Percentiles rank a stretch among this genome's conserved stretches.
Conservation (phyloP, 2,113 vertebrate species). For the Patagioenas fasciata region DNA sequence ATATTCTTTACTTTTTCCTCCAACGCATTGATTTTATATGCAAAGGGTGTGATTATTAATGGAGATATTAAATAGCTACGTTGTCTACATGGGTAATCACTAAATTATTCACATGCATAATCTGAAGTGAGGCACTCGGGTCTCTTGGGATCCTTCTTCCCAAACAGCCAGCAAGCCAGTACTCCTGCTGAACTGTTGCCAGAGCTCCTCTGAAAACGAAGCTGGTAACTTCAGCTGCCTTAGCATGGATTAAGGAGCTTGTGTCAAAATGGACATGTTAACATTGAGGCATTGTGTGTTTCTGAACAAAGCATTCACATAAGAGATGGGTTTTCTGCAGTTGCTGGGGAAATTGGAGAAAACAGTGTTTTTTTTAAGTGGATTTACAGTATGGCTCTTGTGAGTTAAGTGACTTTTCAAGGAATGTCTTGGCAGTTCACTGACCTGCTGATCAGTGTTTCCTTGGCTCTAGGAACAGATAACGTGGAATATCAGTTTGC, state of each 20-base stretch:
- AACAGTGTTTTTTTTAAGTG: not conserved
- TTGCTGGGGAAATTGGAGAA: not conserved
- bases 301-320: not conserved
- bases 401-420: not conserved
- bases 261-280: not conserved
- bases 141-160: not conserved
- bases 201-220: not conserved
- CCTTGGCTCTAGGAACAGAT: constrained; percentile 76
- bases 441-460: constrained; percentile 43
- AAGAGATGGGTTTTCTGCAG: not conserved
- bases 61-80: not conserved
- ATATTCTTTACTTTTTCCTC: not conserved
- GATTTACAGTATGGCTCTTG: not conserved
- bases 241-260: not conserved
- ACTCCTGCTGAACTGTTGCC: not conserved
- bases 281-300: not conserved
- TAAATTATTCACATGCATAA: not conserved
- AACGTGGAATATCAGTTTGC: constrained; percentile 96
- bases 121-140: not conserved
- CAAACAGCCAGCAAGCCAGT: not conserved
- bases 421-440: not conserved
- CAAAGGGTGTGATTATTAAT: not conserved
- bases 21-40: not conserved
- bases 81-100: not conserved
- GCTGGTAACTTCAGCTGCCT: not conserved